Evolutionary conservation across 2,888 invertebrate genomes (phyloP).

Genomic region (Agriopis leucophaearia): DNA sequence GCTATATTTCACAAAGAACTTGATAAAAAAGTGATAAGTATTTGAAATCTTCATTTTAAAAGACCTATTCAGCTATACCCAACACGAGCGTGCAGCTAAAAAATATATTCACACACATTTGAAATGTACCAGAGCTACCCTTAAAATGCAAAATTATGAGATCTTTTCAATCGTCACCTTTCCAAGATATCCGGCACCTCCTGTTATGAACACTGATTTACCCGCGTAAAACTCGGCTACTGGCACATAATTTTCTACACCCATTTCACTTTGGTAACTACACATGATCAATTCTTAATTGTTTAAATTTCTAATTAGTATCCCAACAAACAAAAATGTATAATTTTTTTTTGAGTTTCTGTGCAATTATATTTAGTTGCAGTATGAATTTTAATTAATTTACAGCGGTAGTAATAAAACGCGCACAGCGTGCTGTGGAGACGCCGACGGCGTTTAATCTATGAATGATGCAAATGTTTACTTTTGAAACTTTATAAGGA

Average conservation of each 20-base stretch:
- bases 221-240: conserved; percentile 55
- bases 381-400: background rate
- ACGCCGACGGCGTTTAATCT: background rate
- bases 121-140: no score
- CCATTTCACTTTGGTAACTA: conserved; percentile 29
- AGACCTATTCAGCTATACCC: no score
- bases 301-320: background rate
- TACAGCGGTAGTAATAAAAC: background rate
- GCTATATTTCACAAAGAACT: no score
- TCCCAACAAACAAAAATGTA: no score
- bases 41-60: no score
- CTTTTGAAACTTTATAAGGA: no score
- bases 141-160: no score
- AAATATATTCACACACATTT: no score
- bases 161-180: conserved; percentile 49
- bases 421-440: background rate
- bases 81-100: no score
- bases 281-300: background rate
- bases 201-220: conserved; percentile 59
- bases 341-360: background rate
- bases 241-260: conserved; percentile 27
- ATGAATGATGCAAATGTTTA: background rate
- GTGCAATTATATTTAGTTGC: background rate
- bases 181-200: conserved; percentile 60
- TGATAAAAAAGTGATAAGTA: no score